These are phyloP conservation scores for Limenitis camilla DNA, from an alignment of 2,888 invertebrate species.

Conservation along the genomic window DNA sequence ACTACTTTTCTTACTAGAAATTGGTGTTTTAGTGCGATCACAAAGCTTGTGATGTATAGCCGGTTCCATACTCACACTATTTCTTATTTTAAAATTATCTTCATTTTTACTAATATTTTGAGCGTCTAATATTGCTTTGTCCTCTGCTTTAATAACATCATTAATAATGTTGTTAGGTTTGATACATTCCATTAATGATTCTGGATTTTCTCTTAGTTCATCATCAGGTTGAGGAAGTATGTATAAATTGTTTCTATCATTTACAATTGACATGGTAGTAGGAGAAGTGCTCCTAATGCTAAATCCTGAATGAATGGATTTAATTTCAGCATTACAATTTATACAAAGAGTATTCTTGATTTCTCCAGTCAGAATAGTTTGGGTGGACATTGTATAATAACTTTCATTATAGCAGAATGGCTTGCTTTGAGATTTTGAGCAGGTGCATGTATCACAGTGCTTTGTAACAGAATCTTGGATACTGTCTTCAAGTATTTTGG, in stretches of 20 bases:
- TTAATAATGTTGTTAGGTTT: constrained; percentile 34
- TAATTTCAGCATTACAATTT: constrained; percentile 76
- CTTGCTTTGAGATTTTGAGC: constrained; percentile 73
- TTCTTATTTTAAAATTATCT: constrained; percentile 43
- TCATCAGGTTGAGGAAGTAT: constrained; percentile 43
- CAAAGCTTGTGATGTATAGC: constrained; percentile 77
- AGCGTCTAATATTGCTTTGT: constrained; percentile 34
- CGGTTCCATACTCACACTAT: constrained; percentile 54
- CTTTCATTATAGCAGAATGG: constrained; percentile 72
- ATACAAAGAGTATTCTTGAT: constrained; percentile 72
- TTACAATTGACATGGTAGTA: constrained; percentile 48
- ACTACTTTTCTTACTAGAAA: constrained; percentile 64
- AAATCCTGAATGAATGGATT: constrained; percentile 54
- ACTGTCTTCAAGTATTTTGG: constrained; percentile 90
- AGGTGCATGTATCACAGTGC: constrained; percentile 89
- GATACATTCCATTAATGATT: constrained; percentile 29
- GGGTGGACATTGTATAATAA: constrained; percentile 77
- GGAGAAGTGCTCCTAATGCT: constrained; percentile 60
- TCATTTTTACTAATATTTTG: constrained; percentile 31
- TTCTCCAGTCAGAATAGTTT: constrained; percentile 71
- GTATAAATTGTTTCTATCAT: constrained; percentile 52
- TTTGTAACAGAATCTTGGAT: constrained; percentile 87
- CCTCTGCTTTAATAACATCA: constrained; percentile 38
- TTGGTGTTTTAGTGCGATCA: constrained; percentile 65
- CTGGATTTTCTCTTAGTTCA: constrained; percentile 17